Conservation (phyloP, 2,888 invertebrate genomes). For the Luperina nickerlii region DNA sequence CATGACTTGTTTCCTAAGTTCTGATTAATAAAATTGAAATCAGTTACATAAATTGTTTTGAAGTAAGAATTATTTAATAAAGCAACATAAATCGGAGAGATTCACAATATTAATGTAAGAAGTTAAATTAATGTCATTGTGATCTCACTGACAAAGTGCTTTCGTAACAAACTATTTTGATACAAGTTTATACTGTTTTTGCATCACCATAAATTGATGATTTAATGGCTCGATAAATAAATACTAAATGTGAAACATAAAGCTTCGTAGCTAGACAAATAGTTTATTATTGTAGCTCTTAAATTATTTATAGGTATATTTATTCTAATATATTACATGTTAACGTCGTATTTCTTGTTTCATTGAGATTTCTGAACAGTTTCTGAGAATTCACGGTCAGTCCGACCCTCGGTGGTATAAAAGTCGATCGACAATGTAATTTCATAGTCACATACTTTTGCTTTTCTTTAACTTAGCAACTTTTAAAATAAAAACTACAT, state of each 20-base stretch:
- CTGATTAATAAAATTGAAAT: background rate
- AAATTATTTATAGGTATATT: constrained; percentile 77
- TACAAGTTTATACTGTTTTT: constrained; percentile 46
- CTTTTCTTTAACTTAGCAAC: background rate
- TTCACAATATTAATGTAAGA: constrained; percentile 30
- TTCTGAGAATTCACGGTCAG: constrained; percentile 26
- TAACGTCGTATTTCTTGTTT: constrained; percentile 36
- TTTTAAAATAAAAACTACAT: constrained; percentile 27
- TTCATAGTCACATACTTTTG: background rate
- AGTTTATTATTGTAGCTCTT: constrained; percentile 56
- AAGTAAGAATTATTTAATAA: background rate
- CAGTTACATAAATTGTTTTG: constrained; percentile 13
- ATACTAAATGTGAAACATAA: constrained; percentile 60
- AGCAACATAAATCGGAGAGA: constrained; percentile 9
- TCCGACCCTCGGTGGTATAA: constrained; percentile 1
- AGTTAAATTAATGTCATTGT: constrained; percentile 39
- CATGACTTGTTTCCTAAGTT: background rate
- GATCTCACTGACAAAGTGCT: constrained; percentile 29
- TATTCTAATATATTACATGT: constrained; percentile 69
- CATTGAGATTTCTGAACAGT: constrained; percentile 19
- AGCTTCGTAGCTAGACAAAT: constrained; percentile 47
- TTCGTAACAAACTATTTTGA: constrained; percentile 47
- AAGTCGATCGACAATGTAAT: constrained; percentile 11
- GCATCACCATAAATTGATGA: constrained; percentile 58
- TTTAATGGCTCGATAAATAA: constrained; percentile 62